Percentiles rank a stretch among this genome's conserved stretches.
These are phyloP conservation scores for Galbula dea DNA, from an alignment of 2,113 vertebrate species.

Conservation along the genomic window DNA sequence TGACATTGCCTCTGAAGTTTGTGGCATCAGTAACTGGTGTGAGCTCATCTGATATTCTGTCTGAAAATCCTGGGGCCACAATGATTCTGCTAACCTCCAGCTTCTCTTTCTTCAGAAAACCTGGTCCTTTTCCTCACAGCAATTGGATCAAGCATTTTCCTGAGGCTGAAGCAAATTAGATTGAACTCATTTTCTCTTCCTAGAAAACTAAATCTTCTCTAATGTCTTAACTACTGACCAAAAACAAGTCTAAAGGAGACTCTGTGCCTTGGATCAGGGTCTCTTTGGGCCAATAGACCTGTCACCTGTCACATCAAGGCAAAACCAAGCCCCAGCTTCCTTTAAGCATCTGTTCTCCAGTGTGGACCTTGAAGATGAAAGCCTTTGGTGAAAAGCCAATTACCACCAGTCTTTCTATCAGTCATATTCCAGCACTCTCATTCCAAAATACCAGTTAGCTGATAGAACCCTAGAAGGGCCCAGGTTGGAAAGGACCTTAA, in stretches of 20 bases:
- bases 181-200: background rate
- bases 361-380: background rate
- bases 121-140: background rate
- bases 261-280: background rate
- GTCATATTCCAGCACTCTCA: background rate
- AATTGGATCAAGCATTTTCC: background rate
- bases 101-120: background rate
- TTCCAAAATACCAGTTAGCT: background rate
- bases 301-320: background rate
- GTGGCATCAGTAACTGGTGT: background rate
- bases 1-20: background rate
- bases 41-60: background rate
- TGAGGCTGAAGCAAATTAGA: background rate
- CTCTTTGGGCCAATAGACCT: background rate
- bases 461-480: too few relatives aligned
- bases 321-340: background rate
- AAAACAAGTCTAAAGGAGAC: background rate
- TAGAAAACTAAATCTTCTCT: background rate
- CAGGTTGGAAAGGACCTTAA: too few relatives aligned
- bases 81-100: background rate
- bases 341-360: background rate
- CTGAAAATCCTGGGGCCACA: background rate
- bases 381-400: background rate
- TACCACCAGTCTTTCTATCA: background rate
- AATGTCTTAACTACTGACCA: background rate